Base-by-base conservation (phyloP, 2,113 vertebrate genomes). In the Oostethus manadensis region DNA sequence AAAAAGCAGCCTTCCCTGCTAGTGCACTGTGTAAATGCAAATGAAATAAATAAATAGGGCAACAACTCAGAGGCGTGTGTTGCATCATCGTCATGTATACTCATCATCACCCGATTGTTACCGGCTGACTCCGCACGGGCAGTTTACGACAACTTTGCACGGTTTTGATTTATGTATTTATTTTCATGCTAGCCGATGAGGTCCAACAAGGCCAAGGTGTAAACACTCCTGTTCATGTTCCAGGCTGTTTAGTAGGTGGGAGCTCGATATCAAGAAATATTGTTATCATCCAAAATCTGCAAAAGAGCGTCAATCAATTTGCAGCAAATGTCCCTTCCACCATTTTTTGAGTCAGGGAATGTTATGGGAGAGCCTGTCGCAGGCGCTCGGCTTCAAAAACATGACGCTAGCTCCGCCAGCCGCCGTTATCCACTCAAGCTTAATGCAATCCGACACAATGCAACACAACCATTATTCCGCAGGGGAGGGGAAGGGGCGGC, bases 101-200 rank as follows among this genome's bases (percentile, higher is more conserved):
- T 87, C 83, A 87, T 86, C 71, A 67, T 76, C 78, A 81, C 81
- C 79, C 82, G 81, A 78, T 85, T 78, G 82, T 83, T 81, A 68
- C 81, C 51, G 35, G 81, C 76, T 79, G 73, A 51, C 78, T 76
- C 70, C 68, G 54, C 56, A 38, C 77, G 77, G 73, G 64, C 73
- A 77, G 68, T 84, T 84, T 76, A 69, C 71, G 18, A 33, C 15
- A 53, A 53, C n/a, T 33, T n/a, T 33, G 35, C 10, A 53, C n/a
- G 17, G 50, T 10, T 16, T n/a, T n/a, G 17, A 33, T 33, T 53
- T 77, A 76, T 64, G 63, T 33, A 53, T 55, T 59, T 45, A 20
- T 63, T 58, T 71, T 10, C 29, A 35, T 35, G 51, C 51, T 18
- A n/a, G 26, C 51, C 51, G n/a, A 33, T 53, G 29, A 18, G 23